These are phyloP conservation scores for Drosophila flavopinicola DNA, from an alignment of 2,888 invertebrate genomes.

Conservation along the genomic window DNA sequence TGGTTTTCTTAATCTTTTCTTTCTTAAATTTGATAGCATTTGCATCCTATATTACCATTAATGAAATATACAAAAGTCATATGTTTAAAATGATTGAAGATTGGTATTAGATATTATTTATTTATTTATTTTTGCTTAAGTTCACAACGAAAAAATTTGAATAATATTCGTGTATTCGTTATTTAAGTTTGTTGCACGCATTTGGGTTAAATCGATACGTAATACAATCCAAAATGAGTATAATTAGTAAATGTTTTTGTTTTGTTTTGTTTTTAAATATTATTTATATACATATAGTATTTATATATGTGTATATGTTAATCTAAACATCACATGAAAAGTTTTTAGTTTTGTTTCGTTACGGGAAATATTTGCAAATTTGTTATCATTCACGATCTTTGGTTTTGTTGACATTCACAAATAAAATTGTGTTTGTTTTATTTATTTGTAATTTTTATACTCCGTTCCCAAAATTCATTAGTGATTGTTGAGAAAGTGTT, in stretches of 20 bases:
- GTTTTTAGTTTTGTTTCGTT: conserved; percentile 58
- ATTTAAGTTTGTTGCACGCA: conserved; percentile 34
- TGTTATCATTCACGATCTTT: conserved; percentile 36
- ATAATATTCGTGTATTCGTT: conserved; percentile 55
- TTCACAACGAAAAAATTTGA: conserved; percentile 65
- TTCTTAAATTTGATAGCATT: no score
- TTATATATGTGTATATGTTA: conserved; percentile 40
- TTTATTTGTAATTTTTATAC: not conserved
- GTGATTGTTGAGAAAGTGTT: no score
- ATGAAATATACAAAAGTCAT: no score
- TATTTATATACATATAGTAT: conserved; percentile 34
- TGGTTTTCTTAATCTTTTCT: no score
- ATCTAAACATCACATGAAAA: conserved; percentile 81
- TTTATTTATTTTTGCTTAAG: conserved; percentile 40
- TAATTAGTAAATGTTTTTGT: conserved; percentile 57
- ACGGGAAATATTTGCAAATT: conserved; percentile 47
- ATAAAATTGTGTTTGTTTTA: conserved; percentile 26
- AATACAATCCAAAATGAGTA: conserved; percentile 64
- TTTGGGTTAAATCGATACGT: conserved; percentile 41
- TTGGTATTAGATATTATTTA: conserved; percentile 55
- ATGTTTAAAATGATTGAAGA: not conserved
- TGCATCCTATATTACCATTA: no score
- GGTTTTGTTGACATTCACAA: conserved; percentile 38
- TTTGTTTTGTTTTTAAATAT: conserved; percentile 25
- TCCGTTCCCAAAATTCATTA: not conserved